These are phyloP conservation scores for Zaprionus ornatus DNA, from an alignment of 1,140 invertebrate species.

Conservation along the genomic window DNA sequence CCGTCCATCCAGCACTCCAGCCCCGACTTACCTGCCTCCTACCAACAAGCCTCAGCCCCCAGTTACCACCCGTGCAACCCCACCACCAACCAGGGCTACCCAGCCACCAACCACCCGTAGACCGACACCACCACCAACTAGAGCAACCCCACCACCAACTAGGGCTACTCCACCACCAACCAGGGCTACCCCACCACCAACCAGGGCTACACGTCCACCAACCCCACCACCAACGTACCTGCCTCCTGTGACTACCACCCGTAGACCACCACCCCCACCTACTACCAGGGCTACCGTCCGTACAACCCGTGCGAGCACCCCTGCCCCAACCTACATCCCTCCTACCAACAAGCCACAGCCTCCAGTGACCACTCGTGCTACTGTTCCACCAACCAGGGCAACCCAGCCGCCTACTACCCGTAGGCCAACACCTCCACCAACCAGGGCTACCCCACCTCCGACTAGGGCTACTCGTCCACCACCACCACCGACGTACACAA, in stretches of 20 bases:
- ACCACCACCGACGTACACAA: conserved; percentile 8
- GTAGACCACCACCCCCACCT: conserved; percentile 38
- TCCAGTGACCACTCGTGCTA: conserved; percentile 34
- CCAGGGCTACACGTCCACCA: conserved; percentile 42
- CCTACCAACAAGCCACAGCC: conserved; percentile 33
- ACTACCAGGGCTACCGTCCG: conserved; percentile 28
- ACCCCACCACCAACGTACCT: conserved; percentile 46
- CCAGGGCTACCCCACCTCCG: conserved; percentile 29
- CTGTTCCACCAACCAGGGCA: conserved; percentile 35
- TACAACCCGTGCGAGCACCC: conserved; percentile 28
- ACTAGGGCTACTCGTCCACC: conserved; percentile 28
- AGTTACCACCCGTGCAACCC: conserved; percentile 13
- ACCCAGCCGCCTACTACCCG: conserved; percentile 41
- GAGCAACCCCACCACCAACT: conserved; percentile 39
- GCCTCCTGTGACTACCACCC: conserved; percentile 41
- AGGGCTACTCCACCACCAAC: conserved; percentile 33
- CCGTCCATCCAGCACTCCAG: conserved; percentile 25
- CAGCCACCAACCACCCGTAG: conserved; percentile 35
- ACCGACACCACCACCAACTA: conserved; percentile 20
- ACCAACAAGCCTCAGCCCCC: conserved; percentile 31
- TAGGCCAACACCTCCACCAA: conserved; percentile 26
- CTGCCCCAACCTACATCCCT: conserved; percentile 45
- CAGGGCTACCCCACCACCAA: conserved; percentile 35
- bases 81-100: conserved; percentile 30
- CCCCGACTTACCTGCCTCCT: conserved; percentile 50